phyloP scores from a whole-genome alignment of 2,888 invertebrate genomes.

The Xestia c-nigrum region DNA sequence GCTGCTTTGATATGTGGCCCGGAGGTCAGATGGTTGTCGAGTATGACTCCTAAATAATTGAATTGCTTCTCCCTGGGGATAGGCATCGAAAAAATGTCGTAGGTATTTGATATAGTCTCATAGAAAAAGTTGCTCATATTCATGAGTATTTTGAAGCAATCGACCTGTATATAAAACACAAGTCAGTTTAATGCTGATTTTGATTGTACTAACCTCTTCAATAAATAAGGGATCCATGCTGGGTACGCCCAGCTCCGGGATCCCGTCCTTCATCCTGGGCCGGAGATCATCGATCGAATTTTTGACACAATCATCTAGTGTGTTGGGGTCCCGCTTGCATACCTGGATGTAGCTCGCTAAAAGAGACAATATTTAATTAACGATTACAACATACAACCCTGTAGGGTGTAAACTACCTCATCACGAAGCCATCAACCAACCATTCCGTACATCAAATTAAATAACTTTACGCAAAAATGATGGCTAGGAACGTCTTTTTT shows the following conservation, averaged over 20 bases:
- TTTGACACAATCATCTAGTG: constrained; percentile 91
- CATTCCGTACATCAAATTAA: no score
- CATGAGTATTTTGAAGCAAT: background rate
- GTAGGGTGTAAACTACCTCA: no score
- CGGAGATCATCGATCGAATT: constrained; percentile 91
- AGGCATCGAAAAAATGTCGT: background rate
- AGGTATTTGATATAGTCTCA: no score
- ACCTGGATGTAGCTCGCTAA: constrained; percentile 92
- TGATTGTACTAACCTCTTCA: constrained; percentile 87
- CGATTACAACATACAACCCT: no score
- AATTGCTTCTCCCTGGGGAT: no score
- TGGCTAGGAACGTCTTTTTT: no score
- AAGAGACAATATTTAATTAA: constrained; percentile 33
- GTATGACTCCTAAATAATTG: no score
- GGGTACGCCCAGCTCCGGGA: constrained; percentile 93
- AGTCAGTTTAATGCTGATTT: background rate
- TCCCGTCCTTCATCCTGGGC: constrained; percentile 91
- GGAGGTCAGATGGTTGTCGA: no score
- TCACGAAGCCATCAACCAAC: no score
- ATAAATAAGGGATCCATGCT: constrained; percentile 93
- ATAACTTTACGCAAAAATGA: no score
- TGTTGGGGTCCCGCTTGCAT: constrained; percentile 92
- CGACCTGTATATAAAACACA: background rate
- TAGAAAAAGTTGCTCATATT: background rate
- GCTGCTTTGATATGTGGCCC: no score